A percentile compares a stretch with the other conserved stretches of the same genome.
Conservation (phyloP, 1,140 invertebrate species). For the Drosophila nikananu region DNA sequence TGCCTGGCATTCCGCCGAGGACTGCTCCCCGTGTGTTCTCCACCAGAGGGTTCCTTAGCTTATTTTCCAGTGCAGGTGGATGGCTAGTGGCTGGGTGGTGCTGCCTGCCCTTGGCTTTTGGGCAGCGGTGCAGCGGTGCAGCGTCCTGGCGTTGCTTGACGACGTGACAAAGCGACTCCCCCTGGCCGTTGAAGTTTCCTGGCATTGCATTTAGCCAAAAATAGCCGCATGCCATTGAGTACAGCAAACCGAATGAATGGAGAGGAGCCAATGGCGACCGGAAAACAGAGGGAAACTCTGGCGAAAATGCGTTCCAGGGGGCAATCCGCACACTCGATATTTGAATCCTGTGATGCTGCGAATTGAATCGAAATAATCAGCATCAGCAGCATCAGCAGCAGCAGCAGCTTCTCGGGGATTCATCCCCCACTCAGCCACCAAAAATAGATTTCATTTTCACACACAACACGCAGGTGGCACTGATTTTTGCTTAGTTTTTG, state of each 20-base stretch:
- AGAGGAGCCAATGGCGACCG: slow-evolving; percentile 26
- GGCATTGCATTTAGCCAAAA: slow-evolving; percentile 17
- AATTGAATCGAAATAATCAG: slow-evolving; percentile 42
- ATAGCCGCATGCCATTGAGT: slow-evolving; percentile 50
- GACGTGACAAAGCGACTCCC: slow-evolving; percentile 29
- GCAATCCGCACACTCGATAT: slow-evolving; percentile 1
- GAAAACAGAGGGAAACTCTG: slow-evolving; percentile 23
- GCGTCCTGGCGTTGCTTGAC: slow-evolving; percentile 18
- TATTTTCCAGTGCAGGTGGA: not conserved
- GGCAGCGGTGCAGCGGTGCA: slow-evolving; percentile 1
- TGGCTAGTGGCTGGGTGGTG: not conserved
- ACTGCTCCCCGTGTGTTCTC: not conserved
- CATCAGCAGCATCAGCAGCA: not conserved
- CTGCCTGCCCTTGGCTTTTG: slow-evolving; percentile 9
- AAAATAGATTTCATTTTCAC: slow-evolving; percentile 1
- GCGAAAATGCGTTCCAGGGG: slow-evolving; percentile 7
- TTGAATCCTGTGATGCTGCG: slow-evolving; percentile 21
- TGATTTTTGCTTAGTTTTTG: not conserved
- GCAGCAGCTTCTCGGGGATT: not conserved
- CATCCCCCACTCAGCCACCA: not conserved
- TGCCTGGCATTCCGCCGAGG: slow-evolving; percentile 14
- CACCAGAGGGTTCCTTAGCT: slow-evolving; percentile 4
- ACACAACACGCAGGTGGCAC: not conserved
- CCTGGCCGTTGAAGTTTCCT: slow-evolving; percentile 7
- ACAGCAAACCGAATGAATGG: slow-evolving; percentile 43